A percentile compares a stretch with the other conserved stretches of the same genome.
Evolutionary conservation across 2,888 invertebrate genomes (phyloP).

Genomic region (Athripsodes cinereus): DNA sequence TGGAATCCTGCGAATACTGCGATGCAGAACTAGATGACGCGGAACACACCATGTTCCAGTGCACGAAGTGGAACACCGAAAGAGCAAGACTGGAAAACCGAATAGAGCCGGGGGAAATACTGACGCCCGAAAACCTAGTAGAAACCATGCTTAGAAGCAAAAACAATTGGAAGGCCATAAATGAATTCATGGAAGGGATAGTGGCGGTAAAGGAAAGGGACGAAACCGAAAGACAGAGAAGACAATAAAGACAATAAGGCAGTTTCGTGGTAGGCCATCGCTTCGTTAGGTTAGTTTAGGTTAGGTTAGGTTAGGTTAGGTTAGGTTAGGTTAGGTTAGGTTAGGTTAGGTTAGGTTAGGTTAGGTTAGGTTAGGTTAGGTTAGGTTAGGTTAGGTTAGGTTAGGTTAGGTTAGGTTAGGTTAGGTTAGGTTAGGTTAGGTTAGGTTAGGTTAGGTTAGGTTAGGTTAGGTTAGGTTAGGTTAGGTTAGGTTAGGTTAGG

Average conservation of each 20-base stretch:
- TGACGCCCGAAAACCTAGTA: too few species aligned
- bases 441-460: neutral
- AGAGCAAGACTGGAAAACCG: neutral
- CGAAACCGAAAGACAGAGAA: too few species aligned
- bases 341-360: constrained; percentile 8
- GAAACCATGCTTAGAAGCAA: too few species aligned
- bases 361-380: constrained; percentile 8
- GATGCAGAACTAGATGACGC: neutral
- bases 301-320: constrained; percentile 8
- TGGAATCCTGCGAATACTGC: neutral
- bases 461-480: constrained; percentile 8
- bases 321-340: constrained; percentile 8
- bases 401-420: constrained; percentile 8
- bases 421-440: constrained; percentile 2
- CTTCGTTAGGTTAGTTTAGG: neutral
- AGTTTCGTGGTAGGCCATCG: too few species aligned
- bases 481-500: constrained; percentile 8
- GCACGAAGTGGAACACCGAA: neutral
- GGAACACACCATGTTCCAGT: neutral
- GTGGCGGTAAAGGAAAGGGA: too few species aligned
- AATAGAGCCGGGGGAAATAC: too few species aligned
- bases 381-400: constrained; percentile 6
- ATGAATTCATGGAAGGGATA: too few species aligned
- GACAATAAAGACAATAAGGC: too few species aligned
- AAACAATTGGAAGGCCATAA: neutral